phyloP scores from a whole-genome alignment of 2,888 invertebrate species.

The Sphaeridia pumilis region DNA sequence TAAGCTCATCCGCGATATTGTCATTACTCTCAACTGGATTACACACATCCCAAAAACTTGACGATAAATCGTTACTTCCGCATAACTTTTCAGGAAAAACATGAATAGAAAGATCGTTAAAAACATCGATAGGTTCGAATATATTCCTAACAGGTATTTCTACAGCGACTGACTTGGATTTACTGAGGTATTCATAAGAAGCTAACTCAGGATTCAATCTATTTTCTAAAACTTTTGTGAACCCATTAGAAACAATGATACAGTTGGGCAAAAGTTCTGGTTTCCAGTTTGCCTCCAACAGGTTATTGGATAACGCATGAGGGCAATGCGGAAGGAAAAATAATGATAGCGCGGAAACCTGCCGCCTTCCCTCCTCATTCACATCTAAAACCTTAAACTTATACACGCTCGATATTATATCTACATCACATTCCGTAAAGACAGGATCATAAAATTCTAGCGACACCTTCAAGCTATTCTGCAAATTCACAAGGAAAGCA shows the following conservation, averaged over 20 bases:
- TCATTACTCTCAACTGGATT: no score
- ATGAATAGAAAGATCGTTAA: slow-evolving; percentile 66
- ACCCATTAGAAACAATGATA: slow-evolving; percentile 71
- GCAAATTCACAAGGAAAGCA: slow-evolving; percentile 57
- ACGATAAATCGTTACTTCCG: slow-evolving; percentile 18
- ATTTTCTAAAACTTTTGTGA: slow-evolving; percentile 50
- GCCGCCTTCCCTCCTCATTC: slow-evolving; percentile 68
- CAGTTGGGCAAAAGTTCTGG: slow-evolving; percentile 50
- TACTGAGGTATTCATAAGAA: slow-evolving; percentile 50
- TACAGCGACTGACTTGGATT: slow-evolving; percentile 47
- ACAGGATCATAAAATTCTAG: slow-evolving; percentile 64
- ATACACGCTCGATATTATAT: slow-evolving; percentile 48
- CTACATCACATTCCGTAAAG: slow-evolving; percentile 55
- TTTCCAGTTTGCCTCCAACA: slow-evolving; percentile 77
- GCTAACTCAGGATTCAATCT: slow-evolving; percentile 45
- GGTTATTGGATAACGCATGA: slow-evolving; percentile 71
- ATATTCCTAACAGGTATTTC: slow-evolving; percentile 56
- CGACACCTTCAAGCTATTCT: slow-evolving; percentile 42
- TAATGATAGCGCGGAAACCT: slow-evolving; percentile 49
- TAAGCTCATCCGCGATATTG: no score
- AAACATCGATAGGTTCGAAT: slow-evolving; percentile 58
- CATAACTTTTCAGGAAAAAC: slow-evolving; percentile 50
- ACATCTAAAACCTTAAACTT: slow-evolving; percentile 49
- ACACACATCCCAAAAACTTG: not conserved
- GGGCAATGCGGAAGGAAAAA: slow-evolving; percentile 82